Conservation (phyloP, 2,113 vertebrate species). For the Girardinichthys multiradiatus region DNA sequence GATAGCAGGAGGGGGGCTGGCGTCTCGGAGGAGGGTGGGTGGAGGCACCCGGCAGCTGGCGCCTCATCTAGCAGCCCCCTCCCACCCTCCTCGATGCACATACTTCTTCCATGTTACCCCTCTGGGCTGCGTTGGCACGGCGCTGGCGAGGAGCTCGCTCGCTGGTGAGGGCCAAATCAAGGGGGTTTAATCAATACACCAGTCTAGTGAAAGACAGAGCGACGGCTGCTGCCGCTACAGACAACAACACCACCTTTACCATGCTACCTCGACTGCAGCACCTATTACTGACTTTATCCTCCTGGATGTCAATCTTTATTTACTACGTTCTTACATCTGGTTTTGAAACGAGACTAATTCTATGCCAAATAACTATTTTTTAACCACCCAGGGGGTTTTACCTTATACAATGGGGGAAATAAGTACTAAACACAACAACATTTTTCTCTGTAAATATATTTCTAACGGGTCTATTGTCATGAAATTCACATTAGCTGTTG, state of each 20-base stretch:
- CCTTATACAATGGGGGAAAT: background rate
- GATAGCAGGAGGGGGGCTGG: constrained; percentile 53
- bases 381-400: background rate
- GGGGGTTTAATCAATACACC: constrained; percentile 98
- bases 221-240: constrained; percentile 79
- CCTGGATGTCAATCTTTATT: constrained; percentile 57
- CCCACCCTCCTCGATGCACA: constrained; percentile 48
- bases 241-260: constrained; percentile 57
- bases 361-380: constrained; percentile 3
- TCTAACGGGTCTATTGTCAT: too few relatives aligned
- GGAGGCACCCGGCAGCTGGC: constrained; percentile 97
- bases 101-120: constrained; percentile 65
- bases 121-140: constrained; percentile 72
- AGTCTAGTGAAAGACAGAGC: constrained; percentile 90
- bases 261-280: constrained; percentile 43
- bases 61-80: constrained; percentile 85
- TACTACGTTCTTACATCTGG: constrained; percentile 44
- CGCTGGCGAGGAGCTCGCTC: constrained; percentile 66
- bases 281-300: constrained; percentile 63
- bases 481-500: too few relatives aligned
- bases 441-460: too few relatives aligned
- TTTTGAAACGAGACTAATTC: constrained; percentile 31
- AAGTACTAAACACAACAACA: too few relatives aligned
- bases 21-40: constrained; percentile 88
- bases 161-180: constrained; percentile 95